Conservation (phyloP, 1,140 invertebrate species). For the Papilio dardanus region DNA sequence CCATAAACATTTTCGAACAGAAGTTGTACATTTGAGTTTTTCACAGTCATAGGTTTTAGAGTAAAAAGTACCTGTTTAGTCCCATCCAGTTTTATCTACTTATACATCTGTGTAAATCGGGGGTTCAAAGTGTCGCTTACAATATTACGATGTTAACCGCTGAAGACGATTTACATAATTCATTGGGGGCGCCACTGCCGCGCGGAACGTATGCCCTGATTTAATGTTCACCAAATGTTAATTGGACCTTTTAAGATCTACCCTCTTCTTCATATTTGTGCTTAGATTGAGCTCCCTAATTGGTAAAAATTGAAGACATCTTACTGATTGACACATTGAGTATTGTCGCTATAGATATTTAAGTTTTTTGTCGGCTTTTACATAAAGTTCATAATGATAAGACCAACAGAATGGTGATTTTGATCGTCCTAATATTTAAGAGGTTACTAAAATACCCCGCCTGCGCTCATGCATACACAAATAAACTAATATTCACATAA, state of each 20-base stretch:
- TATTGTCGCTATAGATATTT: too few species aligned
- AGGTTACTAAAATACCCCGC: neutral
- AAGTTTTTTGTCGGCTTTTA: too few species aligned
- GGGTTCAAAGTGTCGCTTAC: constrained; percentile 73
- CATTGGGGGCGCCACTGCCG: constrained; percentile 53
- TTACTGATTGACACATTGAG: neutral
- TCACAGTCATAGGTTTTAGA: neutral
- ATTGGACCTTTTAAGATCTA: constrained; percentile 47
- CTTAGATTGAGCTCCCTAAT: neutral
- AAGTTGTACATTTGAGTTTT: too few species aligned
- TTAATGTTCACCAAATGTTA: constrained; percentile 63
- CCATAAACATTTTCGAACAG: neutral
- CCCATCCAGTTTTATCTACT: constrained; percentile 49
- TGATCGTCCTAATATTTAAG: neutral
- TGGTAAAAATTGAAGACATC: neutral
- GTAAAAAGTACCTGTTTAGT: neutral
- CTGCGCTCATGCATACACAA: neutral
- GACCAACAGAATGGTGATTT: neutral
- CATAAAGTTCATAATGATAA: neutral
- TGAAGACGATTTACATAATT: constrained; percentile 78
- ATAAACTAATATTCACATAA: neutral
- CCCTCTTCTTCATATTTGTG: neutral
- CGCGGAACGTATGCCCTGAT: constrained; percentile 64
- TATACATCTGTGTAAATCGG: constrained; percentile 42
- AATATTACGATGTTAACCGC: constrained; percentile 81